Conservation (phyloP, 2,888 invertebrate species). For the Xiphydria camelus region DNA sequence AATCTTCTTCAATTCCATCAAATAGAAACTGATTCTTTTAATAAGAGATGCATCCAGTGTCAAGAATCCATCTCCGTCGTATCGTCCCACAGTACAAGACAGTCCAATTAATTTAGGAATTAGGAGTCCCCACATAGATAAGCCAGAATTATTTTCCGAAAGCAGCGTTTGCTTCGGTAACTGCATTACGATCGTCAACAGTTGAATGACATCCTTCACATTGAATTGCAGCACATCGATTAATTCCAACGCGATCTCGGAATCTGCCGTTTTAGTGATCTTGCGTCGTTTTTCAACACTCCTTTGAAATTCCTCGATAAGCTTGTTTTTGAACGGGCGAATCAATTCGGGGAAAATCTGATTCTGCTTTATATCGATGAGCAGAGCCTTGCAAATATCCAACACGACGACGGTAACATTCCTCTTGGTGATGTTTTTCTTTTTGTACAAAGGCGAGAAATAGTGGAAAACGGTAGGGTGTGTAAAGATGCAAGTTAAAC, state of each 20-base stretch:
- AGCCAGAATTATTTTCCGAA: conserved; percentile 54
- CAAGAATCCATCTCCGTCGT: conserved; percentile 1
- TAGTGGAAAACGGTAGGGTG: conserved; percentile 54
- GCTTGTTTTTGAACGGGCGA: conserved; percentile 62
- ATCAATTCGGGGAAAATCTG: conserved; percentile 37
- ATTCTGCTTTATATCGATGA: conserved; percentile 29
- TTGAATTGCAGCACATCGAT: conserved; percentile 55
- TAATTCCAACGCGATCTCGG: conserved; percentile 56
- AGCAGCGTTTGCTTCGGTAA: conserved; percentile 54
- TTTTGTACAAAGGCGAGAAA: conserved; percentile 50
- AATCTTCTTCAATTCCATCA: conserved; percentile 33
- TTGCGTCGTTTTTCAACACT: conserved; percentile 59
- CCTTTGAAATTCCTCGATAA: conserved; percentile 59
- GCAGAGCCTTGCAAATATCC: conserved; percentile 30
- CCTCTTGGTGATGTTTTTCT: conserved; percentile 33
- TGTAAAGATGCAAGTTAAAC: conserved; percentile 50
- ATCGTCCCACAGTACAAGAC: conserved; percentile 55
- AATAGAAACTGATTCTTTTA: conserved; percentile 28
- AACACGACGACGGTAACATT: conserved; percentile 47
- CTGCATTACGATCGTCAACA: conserved; percentile 58
- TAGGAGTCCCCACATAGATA: conserved; percentile 63
- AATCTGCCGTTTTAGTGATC: conserved; percentile 53
- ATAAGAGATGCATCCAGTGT: conserved; percentile 30
- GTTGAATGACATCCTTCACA: conserved; percentile 55
- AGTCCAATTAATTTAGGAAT: conserved; percentile 64